Base-by-base conservation (phyloP, 1,140 invertebrate species). In the Thaumatotibia leucotreta region DNA sequence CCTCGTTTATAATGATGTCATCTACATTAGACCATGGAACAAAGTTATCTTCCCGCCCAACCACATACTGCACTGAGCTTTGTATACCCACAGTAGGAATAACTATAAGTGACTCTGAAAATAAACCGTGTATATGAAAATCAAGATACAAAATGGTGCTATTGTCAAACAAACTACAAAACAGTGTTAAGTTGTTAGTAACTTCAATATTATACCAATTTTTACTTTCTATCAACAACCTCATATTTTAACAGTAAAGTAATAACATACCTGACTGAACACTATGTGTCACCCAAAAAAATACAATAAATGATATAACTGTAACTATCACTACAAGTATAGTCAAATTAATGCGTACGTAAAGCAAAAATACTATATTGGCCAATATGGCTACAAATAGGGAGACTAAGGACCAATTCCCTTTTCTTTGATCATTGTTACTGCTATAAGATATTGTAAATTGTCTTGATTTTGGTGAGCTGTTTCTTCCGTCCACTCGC, bases 1-100 rank as follows among this genome's bases (percentile, higher is more conserved):
- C 88, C 83, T 90, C 88, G 80, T 88, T 86, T 45, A 90, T 89
- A 50, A 90, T 83, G 50, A 90, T 77, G 78, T 90, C 88, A 75
- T 88, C 86, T 66, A 90, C 82, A 65, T 69, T 80, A 0, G 78
- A 68, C 88, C 88, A 90, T 32, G 86, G 75, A 3, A 90, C 71
- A 74, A 84, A 90, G 52, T 78, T 74, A 35, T 88, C 79, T 72
- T 86, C 80, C 68, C 73, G 70, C 49, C 88, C 86, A 71, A 72
- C 78, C 1, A 88, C 84, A 87, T 88, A 90, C 50, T 90, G 86
- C 1, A 86, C 76, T 23, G 88, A 84, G 63, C 76, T 83, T 49
- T 88, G 85, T 27, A 90, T 82, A n/a, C 86, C 85, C 20, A 88
- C 86, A 31, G 82, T 82, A 23, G 88, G 88, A 24, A 90, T 84